These are phyloP conservation scores for Rhabdornis inornatus DNA, from an alignment of 2,113 vertebrate species.

Conservation along the genomic window DNA sequence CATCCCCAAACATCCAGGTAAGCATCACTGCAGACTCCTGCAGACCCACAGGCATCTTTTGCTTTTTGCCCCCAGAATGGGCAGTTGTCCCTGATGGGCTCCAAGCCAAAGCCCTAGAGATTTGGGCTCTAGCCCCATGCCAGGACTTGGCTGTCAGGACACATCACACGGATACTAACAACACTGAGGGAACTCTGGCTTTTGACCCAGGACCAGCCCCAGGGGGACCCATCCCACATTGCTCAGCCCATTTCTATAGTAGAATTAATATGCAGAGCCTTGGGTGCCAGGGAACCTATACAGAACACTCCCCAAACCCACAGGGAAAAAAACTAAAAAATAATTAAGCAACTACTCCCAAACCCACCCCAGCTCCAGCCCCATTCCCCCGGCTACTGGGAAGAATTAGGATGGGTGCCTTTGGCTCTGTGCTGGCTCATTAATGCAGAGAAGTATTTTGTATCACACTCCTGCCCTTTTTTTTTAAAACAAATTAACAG, in stretches of 20 bases:
- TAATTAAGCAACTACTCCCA: background rate
- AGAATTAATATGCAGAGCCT: background rate
- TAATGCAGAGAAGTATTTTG: background rate
- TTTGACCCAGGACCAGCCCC: background rate
- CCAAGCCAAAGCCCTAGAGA: background rate
- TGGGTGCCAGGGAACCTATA: background rate
- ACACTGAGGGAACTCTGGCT: background rate
- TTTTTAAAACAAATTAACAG: too few species aligned
- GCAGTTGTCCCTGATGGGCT: accelerated
- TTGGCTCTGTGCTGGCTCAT: background rate
- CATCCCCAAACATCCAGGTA: accelerated
- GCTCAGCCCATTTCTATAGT: background rate
- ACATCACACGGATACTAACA: accelerated
- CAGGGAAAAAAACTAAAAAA: background rate
- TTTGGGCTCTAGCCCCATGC: background rate
- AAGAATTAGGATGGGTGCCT: accelerated
- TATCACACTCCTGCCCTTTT: too few species aligned
- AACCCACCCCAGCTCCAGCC: background rate
- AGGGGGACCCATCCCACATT: background rate
- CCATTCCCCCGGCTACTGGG: accelerated
- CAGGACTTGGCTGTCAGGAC: accelerated
- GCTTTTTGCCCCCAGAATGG: accelerated
- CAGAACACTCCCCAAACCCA: background rate
- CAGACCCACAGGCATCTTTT: background rate
- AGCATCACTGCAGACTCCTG: background rate